Percentiles rank a stretch among this genome's conserved stretches.
Conservation (phyloP, 2,888 invertebrate species). For the Tipula helvola region DNA sequence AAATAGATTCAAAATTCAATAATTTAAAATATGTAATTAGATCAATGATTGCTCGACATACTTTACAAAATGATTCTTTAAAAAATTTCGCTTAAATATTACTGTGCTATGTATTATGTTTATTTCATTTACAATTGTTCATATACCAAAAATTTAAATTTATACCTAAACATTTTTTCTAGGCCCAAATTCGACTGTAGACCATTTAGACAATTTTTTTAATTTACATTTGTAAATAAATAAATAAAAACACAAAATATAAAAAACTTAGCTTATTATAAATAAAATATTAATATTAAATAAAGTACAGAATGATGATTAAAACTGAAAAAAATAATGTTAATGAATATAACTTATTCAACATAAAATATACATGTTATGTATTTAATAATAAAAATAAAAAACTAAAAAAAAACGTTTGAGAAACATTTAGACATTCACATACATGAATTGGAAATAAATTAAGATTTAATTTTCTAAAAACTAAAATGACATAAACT, state of each 20-base stretch:
- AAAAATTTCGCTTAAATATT: background rate
- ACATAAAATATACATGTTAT: background rate
- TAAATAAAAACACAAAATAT: background rate
- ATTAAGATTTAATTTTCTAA: background rate
- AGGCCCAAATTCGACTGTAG: background rate
- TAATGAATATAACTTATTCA: background rate
- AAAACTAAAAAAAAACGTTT: background rate
- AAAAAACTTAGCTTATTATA: background rate
- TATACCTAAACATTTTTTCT: background rate
- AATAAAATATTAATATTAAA: background rate
- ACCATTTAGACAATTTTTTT: conserved; percentile 4
- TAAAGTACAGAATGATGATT: background rate
- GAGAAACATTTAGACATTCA: background rate
- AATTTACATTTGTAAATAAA: background rate
- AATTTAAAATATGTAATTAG: too few species aligned
- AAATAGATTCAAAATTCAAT: too few species aligned
- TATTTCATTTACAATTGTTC: background rate
- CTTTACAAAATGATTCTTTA: background rate
- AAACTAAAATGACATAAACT: background rate
- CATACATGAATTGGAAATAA: background rate
- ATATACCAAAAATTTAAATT: background rate
- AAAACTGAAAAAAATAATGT: background rate
- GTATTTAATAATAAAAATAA: background rate
- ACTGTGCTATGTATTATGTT: background rate
- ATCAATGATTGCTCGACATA: too few species aligned